Evolutionary conservation across 2,113 vertebrate genomes (phyloP).

Genomic region (Oxyruncus cristatus): DNA sequence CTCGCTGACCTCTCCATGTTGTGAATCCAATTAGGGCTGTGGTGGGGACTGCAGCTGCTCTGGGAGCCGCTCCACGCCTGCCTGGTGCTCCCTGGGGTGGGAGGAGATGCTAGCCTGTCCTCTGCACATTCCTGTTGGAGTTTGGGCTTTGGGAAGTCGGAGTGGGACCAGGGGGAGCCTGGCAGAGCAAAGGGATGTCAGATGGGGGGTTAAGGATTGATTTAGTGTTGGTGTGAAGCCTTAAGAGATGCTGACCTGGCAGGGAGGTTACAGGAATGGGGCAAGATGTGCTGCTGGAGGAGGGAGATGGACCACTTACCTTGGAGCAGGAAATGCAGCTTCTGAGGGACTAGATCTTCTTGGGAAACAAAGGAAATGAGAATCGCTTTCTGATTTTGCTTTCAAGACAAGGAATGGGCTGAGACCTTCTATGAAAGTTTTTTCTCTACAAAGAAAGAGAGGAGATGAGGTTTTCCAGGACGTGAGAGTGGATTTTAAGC

Average conservation of each 20-base stretch:
- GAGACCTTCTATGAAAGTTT: not conserved
- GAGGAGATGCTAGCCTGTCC: not conserved
- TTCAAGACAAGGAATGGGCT: not conserved
- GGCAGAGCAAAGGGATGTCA: not conserved
- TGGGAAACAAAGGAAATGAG: not conserved
- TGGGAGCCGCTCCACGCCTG: slow-evolving; percentile 35
- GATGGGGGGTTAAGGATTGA: rapidly evolving
- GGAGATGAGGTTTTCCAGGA: not conserved
- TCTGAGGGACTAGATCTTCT: not conserved
- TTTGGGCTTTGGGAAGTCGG: slow-evolving; percentile 27
- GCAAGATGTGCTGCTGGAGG: not conserved
- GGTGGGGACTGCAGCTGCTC: slow-evolving; percentile 44
- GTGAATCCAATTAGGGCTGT: slow-evolving; percentile 66
- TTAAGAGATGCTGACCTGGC: not conserved
- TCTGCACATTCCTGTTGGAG: not conserved
- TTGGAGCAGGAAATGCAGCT: not conserved
- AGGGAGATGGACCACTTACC: not conserved
- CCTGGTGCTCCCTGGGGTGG: not conserved
- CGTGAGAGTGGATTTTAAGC: not conserved
- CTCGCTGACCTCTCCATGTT: slow-evolving; percentile 68
- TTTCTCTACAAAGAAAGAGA: not conserved
- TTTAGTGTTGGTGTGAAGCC: not conserved
- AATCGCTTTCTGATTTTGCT: not conserved
- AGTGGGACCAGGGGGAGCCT: not conserved
- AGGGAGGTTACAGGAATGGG: not conserved